Evolutionary conservation across 2,888 invertebrate species (phyloP), one percentile per base, ranked within the genome.

Genomic region (Archips xylosteana): DNA sequence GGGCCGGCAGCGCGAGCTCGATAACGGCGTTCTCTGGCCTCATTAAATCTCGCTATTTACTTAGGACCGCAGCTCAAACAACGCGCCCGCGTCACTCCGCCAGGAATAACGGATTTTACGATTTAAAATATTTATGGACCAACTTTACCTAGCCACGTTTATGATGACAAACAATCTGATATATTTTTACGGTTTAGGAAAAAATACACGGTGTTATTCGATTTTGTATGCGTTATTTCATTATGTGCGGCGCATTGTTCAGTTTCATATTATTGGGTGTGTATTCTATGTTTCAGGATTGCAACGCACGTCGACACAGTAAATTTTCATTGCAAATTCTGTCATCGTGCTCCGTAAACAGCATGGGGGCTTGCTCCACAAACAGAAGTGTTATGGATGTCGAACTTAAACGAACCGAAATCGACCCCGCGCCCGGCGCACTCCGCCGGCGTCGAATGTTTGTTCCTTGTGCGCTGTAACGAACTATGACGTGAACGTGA

Each of bases 331-430:
- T 91, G 91, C 92, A 92, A 92, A 92, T 92, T 92, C 92, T 85
- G 88, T 85, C 86, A 89, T 89, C 89, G 92, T 90, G 84, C 88
- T 83, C 84, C 86, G 87, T 82, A 85, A 86, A 85, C 85, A 81
- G 69, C 59, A 59, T 64, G 85, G 83, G 85, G 83, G 83, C 81
- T 83, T 81, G 81, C 83, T 89, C 82, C 83, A 88, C 92, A 93
- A 92, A 92, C 90, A 91, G 84, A 83, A 87, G 86, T 87, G 89
- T 92, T 91, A 92, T 92, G 89, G 89, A 91, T 90, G 91, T 92
- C 92, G 90, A 91, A 92, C 92, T 92, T 93, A 92, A 94, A 94
- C 94, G 94, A 94, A 94, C 93, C 92, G 93, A 90, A 90, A 87
- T 89, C 89, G 87, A 88, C 86, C 86, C 84, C 83, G 85, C 83